Percentiles rank a stretch among this genome's conserved stretches.
These are phyloP conservation scores for Lophotriccus pileatus DNA, from an alignment of 2,797 vertebrate species.

Conservation along the genomic window DNA sequence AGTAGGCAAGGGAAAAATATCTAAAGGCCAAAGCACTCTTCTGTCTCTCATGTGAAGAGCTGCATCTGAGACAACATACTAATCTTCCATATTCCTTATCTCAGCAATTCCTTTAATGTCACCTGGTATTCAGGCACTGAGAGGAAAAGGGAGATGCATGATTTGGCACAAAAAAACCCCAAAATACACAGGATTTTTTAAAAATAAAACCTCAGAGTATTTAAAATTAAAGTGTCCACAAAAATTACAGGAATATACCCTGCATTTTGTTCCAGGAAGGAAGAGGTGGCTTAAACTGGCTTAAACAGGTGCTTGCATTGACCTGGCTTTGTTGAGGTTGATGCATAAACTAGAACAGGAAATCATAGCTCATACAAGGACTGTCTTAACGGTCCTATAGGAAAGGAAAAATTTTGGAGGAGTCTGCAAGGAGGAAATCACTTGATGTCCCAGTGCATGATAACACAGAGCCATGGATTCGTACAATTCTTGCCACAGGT, in stretches of 20 bases:
- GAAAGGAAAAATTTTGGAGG: background rate
- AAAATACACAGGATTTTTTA: background rate
- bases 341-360: background rate
- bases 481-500: background rate
- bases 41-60: background rate
- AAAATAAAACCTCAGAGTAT: background rate
- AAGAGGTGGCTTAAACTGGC: background rate
- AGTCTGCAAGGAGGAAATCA: background rate
- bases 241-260: background rate
- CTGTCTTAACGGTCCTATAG: background rate
- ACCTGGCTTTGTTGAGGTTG: background rate
- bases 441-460: background rate
- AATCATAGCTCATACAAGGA: background rate
- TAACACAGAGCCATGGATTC: background rate
- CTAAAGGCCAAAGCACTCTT: background rate
- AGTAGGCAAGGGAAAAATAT: background rate
- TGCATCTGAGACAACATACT: background rate
- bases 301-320: background rate
- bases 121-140: fast-evolving
- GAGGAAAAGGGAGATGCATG: background rate
- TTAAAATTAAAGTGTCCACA: background rate
- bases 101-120: background rate
- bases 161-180: background rate
- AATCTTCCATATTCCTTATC: background rate
- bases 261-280: background rate